Evolutionary conservation across 2,113 vertebrate genomes (phyloP), one percentile per base, ranked within the genome.

Genomic region (Tursiops truncatus): DNA sequence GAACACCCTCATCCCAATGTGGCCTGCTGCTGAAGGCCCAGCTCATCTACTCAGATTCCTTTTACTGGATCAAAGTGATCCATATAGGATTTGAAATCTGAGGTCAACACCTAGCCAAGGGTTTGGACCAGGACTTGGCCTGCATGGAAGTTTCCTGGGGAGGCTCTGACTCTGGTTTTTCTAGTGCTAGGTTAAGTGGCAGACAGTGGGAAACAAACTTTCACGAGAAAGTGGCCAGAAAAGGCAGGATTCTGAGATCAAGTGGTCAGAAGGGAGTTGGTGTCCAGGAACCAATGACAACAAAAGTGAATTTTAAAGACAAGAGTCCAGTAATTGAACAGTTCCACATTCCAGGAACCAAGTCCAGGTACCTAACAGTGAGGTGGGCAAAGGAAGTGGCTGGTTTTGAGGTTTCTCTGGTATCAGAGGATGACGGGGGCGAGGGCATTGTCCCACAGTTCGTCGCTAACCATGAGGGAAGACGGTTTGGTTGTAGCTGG

Each of bases 301-400:
- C 2, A 8, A 88, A 28, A 70, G 23, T n/a, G 23, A 63, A 80
- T 93, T 87, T 94, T 74, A 67, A 91, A 81, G 25, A 74, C 11
- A 89, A 67, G 15, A 28, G 47, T 88, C 15, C 56, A 80, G 4
- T 73, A 60, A 70, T 6, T 58, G n/a, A 92, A 74, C 1, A 94
- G 36, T 26, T 58, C 9, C 18, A 60, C 47, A 47, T 79, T 47
- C n/a, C 23, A 96, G 68, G 91, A 96, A 71, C 25, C 76, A n/a
- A 91, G 38, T 31, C 11, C 56, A 62, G 38, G 33, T 68, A n/a
- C 23, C 9, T 60, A 74, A 53, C 31, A 56, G 13, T 25, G 12
- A 67, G 13, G 8, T 21, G 0, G 26, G 13, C 36, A 60, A 53
- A 83, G 31, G 20, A 94, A 92, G 13, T 6, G 18, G 28, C 8